phyloP scores from a whole-genome alignment of 2,113 vertebrate species.

The Oostethus manadensis region DNA sequence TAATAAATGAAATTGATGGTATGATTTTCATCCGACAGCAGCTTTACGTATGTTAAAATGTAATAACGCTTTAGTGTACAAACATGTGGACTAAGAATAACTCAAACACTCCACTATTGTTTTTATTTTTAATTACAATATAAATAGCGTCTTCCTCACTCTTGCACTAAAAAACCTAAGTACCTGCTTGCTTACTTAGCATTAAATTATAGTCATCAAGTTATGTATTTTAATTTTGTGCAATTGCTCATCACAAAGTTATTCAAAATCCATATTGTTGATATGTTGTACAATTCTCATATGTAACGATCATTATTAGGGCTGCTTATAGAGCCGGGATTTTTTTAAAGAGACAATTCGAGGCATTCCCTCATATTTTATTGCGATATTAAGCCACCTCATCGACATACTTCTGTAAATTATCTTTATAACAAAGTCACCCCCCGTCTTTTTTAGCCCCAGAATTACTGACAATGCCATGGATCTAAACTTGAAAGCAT shows the following conservation, averaged over 20 bases:
- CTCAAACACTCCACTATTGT: slow-evolving; percentile 59
- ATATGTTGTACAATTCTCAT: slow-evolving; percentile 58
- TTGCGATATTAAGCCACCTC: slow-evolving; percentile 65
- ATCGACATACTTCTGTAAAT: slow-evolving; percentile 54
- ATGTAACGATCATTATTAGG: slow-evolving; percentile 35
- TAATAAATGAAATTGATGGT: too few relatives aligned
- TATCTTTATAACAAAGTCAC: slow-evolving; percentile 32
- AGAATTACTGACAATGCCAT: slow-evolving; percentile 37
- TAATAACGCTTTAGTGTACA: slow-evolving; percentile 56
- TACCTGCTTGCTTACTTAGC: slow-evolving; percentile 72
- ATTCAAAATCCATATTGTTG: slow-evolving; percentile 57
- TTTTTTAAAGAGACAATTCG: slow-evolving; percentile 44
- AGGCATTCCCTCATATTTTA: slow-evolving; percentile 60
- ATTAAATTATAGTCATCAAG: slow-evolving; percentile 53
- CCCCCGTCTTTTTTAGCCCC: slow-evolving; percentile 21
- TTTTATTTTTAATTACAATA: slow-evolving; percentile 53
- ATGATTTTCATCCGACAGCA: slow-evolving; percentile 47
- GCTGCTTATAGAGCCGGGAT: slow-evolving; percentile 42
- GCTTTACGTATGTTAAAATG: slow-evolving; percentile 43
- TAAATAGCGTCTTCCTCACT: slow-evolving; percentile 45
- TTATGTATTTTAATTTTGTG: slow-evolving; percentile 51
- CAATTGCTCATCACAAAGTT: slow-evolving; percentile 55
- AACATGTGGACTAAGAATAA: slow-evolving; percentile 61
- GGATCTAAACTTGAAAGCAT: slow-evolving; percentile 25
- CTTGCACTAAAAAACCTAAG: slow-evolving; percentile 57